Percentiles rank a stretch among this genome's conserved stretches.
Conservation (phyloP, 1,140 invertebrate species). For the Diabrotica virgifera region DNA sequence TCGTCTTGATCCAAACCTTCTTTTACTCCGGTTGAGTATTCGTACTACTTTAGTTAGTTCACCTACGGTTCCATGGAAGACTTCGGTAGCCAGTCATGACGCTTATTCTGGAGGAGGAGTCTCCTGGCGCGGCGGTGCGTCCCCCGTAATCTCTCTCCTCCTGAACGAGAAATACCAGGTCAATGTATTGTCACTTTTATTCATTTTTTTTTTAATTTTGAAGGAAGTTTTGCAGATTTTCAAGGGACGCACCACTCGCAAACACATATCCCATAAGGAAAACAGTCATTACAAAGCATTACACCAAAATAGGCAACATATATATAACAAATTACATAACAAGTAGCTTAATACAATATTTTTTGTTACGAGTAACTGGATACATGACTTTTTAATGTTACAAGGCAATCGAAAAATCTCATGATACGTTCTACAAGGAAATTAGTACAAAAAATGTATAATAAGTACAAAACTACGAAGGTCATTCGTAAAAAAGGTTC, state of each 20-base stretch:
- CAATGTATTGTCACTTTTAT: conserved; percentile 6
- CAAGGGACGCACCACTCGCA: conserved; percentile 42
- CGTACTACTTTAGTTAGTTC: neutral
- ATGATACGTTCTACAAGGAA: no score
- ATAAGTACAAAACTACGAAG: no score
- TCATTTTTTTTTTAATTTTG: conserved; percentile 14
- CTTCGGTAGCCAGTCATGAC: conserved; percentile 10
- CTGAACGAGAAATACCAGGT: conserved; percentile 47
- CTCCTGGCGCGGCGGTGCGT: conserved; percentile 38
- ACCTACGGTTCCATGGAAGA: neutral
- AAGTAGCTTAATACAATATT: neutral
- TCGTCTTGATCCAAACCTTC: conserved; percentile 7
- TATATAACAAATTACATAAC: neutral
- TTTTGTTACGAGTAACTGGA: neutral
- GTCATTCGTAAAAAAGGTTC: no score
- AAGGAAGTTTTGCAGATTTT: conserved; percentile 12
- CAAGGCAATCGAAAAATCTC: no score
- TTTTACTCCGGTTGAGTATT: neutral
- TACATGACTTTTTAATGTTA: no score
- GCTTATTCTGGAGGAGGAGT: conserved; percentile 1
- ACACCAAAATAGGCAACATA: conserved; percentile 19
- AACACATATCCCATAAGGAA: conserved; percentile 35
- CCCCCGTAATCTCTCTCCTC: conserved; percentile 43
- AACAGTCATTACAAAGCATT: conserved; percentile 32
- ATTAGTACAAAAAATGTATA: no score